Percentiles rank a stretch among this genome's conserved stretches.
Evolutionary conservation across 2,797 vertebrate genomes (phyloP).

Genomic region (Anomalospiza imberbis): DNA sequence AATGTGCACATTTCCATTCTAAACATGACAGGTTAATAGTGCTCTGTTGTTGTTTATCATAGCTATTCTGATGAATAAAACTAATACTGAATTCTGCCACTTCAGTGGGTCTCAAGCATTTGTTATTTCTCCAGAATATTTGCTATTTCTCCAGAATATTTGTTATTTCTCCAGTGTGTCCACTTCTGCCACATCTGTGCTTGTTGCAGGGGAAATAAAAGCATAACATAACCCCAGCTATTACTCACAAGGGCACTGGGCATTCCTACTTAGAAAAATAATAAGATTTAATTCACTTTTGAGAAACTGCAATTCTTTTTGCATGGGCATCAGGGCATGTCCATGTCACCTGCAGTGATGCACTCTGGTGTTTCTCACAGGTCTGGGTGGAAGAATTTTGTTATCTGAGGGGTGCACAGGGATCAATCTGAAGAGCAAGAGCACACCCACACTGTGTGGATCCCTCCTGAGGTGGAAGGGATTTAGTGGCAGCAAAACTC

Average conservation of each 20-base stretch:
- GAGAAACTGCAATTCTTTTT: neutral
- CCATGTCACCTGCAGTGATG: neutral
- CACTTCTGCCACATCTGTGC: neutral
- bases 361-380: neutral
- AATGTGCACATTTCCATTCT: neutral
- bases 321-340: neutral
- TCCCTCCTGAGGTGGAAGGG: neutral
- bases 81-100: neutral
- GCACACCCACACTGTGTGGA: no score
- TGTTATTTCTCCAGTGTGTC: neutral
- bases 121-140: neutral
- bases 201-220: neutral
- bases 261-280: neutral
- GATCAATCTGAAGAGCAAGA: neutral
- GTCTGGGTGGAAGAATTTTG: neutral
- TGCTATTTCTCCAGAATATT: neutral
- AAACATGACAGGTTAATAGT: neutral
- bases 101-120: neutral
- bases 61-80: neutral
- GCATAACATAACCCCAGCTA: rapidly evolving
- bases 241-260: neutral
- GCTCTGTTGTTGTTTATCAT: neutral
- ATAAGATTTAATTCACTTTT: neutral
- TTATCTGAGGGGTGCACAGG: neutral
- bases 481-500: neutral